Evolutionary conservation across 2,113 vertebrate genomes (phyloP).

Genomic region (Bos javanicus): DNA sequence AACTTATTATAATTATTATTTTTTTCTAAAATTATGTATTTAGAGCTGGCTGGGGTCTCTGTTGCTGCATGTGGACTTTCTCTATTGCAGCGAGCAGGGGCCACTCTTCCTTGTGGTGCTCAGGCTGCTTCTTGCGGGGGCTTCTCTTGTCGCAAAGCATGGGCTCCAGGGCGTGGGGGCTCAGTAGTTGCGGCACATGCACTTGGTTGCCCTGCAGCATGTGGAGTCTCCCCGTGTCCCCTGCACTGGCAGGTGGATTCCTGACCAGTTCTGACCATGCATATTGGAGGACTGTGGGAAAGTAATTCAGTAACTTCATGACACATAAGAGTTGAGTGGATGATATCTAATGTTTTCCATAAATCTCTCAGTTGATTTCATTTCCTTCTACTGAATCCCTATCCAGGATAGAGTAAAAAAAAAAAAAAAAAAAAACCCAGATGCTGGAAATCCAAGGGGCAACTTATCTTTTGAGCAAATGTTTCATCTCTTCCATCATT

Average conservation of each 20-base stretch:
- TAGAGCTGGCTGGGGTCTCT: neutral
- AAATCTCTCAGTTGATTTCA: neutral
- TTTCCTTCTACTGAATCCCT: conserved; percentile 14
- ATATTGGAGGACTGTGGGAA: neutral
- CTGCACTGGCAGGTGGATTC: neutral
- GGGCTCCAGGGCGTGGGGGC: neutral
- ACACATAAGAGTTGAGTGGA: neutral
- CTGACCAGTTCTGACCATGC: neutral
- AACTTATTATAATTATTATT: neutral
- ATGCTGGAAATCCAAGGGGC: neutral
- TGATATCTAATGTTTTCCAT: neutral
- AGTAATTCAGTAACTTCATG: neutral
- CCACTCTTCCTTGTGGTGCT: neutral
- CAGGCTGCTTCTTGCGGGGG: rapidly evolving
- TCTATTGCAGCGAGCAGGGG: rapidly evolving
- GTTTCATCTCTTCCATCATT: neutral
- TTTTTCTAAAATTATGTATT: neutral
- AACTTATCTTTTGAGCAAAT: neutral
- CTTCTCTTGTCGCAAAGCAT: neutral
- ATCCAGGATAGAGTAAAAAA: neutral
- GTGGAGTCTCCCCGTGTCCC: neutral
- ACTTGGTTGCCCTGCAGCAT: neutral
- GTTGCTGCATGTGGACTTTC: neutral
- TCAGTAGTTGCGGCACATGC: rapidly evolving
- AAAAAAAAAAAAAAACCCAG: neutral